Percentiles rank a stretch among this genome's conserved stretches.
Conservation (phyloP, 2,113 vertebrate genomes). For the Dasypus novemcinctus region DNA sequence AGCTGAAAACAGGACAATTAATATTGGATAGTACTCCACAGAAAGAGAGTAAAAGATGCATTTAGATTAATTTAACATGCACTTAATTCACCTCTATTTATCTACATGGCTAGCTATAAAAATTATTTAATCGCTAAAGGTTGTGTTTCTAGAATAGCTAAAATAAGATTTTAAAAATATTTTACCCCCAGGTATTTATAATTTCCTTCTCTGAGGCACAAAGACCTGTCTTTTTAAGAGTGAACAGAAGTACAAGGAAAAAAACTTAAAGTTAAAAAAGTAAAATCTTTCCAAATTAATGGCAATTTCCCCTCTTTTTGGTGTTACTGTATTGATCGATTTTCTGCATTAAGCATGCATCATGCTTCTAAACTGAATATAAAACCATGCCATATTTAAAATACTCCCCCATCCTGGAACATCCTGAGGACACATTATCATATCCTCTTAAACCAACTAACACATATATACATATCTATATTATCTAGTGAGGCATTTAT, state of each 20-base stretch:
- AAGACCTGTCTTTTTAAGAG: background rate
- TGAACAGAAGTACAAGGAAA: background rate
- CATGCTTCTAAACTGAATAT: constrained; percentile 35
- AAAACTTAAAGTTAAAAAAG: background rate
- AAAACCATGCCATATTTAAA: constrained; percentile 18
- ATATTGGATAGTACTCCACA: background rate
- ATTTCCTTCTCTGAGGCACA: constrained; percentile 28
- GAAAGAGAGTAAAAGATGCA: background rate
- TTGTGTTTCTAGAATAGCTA: constrained; percentile 32
- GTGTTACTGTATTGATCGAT: background rate
- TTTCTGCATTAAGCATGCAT: background rate
- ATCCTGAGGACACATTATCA: background rate
- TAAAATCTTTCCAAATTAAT: constrained; percentile 15
- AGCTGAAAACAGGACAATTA: background rate
- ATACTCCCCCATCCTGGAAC: background rate
- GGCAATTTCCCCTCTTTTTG: background rate
- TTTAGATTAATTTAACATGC: background rate
- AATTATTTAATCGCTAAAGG: background rate
- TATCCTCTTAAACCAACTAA: background rate
- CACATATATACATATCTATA: background rate
- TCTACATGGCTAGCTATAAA: background rate
- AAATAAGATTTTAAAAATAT: background rate
- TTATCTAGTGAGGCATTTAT: background rate
- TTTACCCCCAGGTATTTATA: constrained; percentile 8
- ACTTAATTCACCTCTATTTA: background rate